Evolutionary conservation across 2,113 vertebrate genomes (phyloP), one percentile per base, ranked within the genome.

Genomic region (Macquaria australasica): DNA sequence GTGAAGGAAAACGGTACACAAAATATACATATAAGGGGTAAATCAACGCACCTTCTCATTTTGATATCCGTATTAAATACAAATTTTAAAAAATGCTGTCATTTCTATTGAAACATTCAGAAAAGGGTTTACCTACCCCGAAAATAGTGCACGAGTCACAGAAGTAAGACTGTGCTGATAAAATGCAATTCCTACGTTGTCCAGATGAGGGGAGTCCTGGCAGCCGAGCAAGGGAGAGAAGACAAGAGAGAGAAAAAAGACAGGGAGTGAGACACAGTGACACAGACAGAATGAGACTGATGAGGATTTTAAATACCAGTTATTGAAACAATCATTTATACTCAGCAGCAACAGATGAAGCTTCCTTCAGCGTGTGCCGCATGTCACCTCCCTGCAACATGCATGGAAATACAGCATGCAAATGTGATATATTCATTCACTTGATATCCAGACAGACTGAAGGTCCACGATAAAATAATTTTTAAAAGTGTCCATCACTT

Each of bases 171-270:
- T 5, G 11, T 50, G 73, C 58, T 11, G 58, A 45, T 3, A 21
- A 66, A 85, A 0, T 95, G 94, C 86, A 93, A 67, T 96, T 84
- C 92, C 89, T 63, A 1, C 9, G 1, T 56, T 87, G 86, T 90
- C 96, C 96, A 96, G 93, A 90, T 68, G 96, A 92, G 94, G 95
- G 95, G 88, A 86, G 93, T 90, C 83, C 89, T 87, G 85, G 34
- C 43, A 87, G 77, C 41, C 16, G 37, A 70, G 77, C 67, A 28
- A 21, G 6, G 21, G 25, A 20, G 0, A 51, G 18, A 25, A 34
- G 39, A 66, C 8, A 31, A 10, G 6, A 15, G 15, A 20, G 5
- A 79, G 21, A 45, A 77, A 2, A 28, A 23, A 51, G 14, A n/a
- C 7, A 73, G 14, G 48, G 1, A 21, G 23, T 37, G 2, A n/a